Conservation (phyloP, 2,888 invertebrate species). For the Hirtodrosophila histrioides region DNA sequence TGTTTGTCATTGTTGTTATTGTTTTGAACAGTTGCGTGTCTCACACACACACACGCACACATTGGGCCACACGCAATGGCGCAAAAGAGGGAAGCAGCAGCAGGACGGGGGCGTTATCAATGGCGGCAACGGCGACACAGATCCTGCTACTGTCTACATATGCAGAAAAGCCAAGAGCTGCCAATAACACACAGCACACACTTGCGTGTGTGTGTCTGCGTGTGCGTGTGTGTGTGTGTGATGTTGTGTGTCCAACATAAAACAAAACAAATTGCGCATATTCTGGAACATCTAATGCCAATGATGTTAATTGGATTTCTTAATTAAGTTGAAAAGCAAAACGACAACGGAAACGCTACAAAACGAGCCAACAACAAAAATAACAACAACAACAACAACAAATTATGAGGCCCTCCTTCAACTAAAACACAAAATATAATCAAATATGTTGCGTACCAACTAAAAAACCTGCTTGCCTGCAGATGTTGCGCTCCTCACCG, state of each 20-base stretch:
- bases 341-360: constrained; percentile 20
- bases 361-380: neutral
- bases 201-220: neutral
- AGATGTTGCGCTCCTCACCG: too few relatives aligned
- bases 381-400: neutral
- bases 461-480: too few relatives aligned
- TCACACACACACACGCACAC: constrained; percentile 1
- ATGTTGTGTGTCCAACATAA: constrained; percentile 38
- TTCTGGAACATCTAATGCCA: constrained; percentile 72
- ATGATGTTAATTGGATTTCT: constrained; percentile 78
- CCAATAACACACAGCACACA: constrained; percentile 17
- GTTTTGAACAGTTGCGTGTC: constrained; percentile 67
- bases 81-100: constrained; percentile 13
- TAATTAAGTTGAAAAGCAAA: constrained; percentile 73
- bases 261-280: constrained; percentile 75
- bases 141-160: constrained; percentile 51
- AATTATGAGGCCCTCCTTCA: constrained; percentile 4
- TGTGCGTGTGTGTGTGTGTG: constrained; percentile 12
- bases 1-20: constrained; percentile 69
- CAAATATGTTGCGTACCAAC: too few relatives aligned
- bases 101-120: constrained; percentile 51
- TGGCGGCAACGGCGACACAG: constrained; percentile 55
- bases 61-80: constrained; percentile 34
- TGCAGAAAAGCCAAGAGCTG: constrained; percentile 30
- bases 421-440: neutral